Conservation (phyloP, 37 sponge, comb jelly and placozoan species). For the Cliona cf. orientalis region DNA sequence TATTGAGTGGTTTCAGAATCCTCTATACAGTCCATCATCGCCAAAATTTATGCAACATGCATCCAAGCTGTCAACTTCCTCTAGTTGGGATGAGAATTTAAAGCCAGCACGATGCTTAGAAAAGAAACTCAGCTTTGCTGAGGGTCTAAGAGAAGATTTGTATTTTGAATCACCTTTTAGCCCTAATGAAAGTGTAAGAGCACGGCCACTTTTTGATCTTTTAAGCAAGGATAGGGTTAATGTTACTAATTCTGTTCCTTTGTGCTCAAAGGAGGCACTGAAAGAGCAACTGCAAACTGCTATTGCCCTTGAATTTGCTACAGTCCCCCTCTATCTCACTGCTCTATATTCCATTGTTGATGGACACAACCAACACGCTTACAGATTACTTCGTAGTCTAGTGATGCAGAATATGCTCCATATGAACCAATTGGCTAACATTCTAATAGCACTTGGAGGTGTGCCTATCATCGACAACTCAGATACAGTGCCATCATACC, state of each 20-base stretch:
- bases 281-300: constrained; percentile 32
- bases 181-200: too few species aligned
- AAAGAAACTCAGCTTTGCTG: background rate
- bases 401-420: constrained; percentile 72
- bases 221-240: too few species aligned
- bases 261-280: background rate
- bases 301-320: constrained; percentile 44
- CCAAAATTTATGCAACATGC: background rate
- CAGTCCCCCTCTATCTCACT: constrained; percentile 61
- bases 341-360: constrained; percentile 54
- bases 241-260: too few species aligned
- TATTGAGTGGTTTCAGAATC: constrained; percentile 43
- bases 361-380: constrained; percentile 38
- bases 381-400: constrained; percentile 28
- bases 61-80: background rate
- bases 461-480: constrained; percentile 44
- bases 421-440: constrained; percentile 55
- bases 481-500: constrained; percentile 24
- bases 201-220: too few species aligned
- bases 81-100: background rate
- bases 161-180: background rate
- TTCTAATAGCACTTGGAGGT: constrained; percentile 56
- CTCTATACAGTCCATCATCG: too few species aligned
- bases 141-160: background rate
- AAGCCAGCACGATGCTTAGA: background rate